Evolutionary conservation across 2,888 invertebrate genomes (phyloP).

Genomic region (Polyommatus icarus): DNA sequence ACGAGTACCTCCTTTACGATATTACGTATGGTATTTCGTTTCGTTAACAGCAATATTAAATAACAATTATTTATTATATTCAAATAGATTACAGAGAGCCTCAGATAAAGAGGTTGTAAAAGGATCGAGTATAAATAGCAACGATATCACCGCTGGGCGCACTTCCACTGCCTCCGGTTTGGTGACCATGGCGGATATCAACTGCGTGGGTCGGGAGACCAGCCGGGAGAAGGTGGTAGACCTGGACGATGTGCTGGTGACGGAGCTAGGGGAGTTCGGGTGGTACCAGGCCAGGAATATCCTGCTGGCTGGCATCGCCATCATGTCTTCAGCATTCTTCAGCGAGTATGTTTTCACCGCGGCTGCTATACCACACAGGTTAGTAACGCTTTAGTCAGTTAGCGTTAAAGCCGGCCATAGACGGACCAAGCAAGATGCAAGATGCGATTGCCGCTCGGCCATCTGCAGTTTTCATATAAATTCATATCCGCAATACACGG

Average conservation of each 20-base stretch:
- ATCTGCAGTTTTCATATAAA: too few relatives aligned
- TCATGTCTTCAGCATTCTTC: constrained; percentile 81
- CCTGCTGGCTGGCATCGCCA: constrained; percentile 78
- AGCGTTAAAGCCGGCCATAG: too few relatives aligned
- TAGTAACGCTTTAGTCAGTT: constrained; percentile 6
- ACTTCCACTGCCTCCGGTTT: background rate
- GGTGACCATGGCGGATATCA: background rate
- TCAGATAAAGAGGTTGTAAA: background rate
- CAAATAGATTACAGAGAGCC: background rate
- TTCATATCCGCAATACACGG: too few relatives aligned
- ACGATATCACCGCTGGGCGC: background rate
- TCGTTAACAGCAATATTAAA: background rate
- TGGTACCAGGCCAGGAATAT: constrained; percentile 81
- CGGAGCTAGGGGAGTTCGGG: constrained; percentile 80
- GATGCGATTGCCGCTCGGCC: too few relatives aligned
- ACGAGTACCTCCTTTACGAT: background rate
- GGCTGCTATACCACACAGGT: constrained; percentile 85
- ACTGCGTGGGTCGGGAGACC: background rate
- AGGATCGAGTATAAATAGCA: background rate
- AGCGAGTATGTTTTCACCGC: constrained; percentile 86
- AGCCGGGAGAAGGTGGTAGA: constrained; percentile 43
- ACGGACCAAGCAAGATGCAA: too few relatives aligned
- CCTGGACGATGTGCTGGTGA: constrained; percentile 66
- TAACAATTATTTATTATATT: background rate
- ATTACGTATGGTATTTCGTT: background rate